These are phyloP conservation scores for Gorsachius magnificus DNA, from an alignment of 2,797 vertebrate genomes.

Conservation along the genomic window DNA sequence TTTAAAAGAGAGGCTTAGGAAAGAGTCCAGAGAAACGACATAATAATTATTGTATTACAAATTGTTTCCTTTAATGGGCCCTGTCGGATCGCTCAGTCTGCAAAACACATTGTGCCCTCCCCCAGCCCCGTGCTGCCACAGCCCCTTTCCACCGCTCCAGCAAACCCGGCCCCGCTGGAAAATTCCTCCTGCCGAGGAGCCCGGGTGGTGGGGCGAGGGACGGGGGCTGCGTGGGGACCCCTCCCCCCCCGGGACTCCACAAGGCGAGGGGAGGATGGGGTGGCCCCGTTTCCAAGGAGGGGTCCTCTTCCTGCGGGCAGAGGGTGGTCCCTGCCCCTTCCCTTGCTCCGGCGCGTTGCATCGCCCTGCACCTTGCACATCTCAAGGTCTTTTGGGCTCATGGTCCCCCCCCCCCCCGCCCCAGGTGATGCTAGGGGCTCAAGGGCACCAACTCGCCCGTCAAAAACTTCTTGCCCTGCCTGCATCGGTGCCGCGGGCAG, in stretches of 20 bases:
- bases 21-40: constrained; percentile 51
- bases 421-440: background rate
- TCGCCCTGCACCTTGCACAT: background rate
- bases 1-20: constrained; percentile 55
- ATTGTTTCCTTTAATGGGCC: constrained; percentile 65
- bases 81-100: constrained; percentile 57
- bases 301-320: background rate
- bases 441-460: background rate
- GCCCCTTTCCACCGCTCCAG: constrained; percentile 1
- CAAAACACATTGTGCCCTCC: constrained; percentile 46
- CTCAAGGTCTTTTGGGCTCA: background rate
- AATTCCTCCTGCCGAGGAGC: background rate
- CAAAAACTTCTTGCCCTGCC: background rate
- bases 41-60: constrained; percentile 67
- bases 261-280: background rate
- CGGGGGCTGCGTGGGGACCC: background rate
- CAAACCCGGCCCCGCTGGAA: background rate
- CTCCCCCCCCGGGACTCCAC: accelerated
- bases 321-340: background rate
- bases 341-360: accelerated
- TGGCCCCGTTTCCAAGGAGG: accelerated
- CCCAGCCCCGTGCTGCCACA: background rate
- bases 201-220: background rate
- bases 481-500: background rate
- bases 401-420: background rate